These are phyloP conservation scores for Myripristis murdjan DNA, from an alignment of 2,797 vertebrate species.

Conservation along the genomic window DNA sequence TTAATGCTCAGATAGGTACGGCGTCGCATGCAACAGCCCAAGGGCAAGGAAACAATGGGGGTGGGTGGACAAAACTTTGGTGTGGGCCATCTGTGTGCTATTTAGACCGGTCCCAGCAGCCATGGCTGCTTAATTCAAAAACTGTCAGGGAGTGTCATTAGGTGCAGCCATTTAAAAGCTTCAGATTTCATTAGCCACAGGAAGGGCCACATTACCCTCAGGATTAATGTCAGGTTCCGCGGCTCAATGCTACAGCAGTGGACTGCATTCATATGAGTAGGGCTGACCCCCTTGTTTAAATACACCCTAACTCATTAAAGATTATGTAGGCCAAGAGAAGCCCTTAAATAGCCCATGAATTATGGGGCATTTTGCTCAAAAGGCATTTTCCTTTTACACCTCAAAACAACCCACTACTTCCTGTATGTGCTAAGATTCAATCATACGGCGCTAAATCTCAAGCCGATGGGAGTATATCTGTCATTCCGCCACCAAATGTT, in stretches of 20 bases:
- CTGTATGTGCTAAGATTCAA: conserved; percentile 48
- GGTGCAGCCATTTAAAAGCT: conserved; percentile 85
- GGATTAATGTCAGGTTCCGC: conserved; percentile 87
- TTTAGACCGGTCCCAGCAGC: conserved; percentile 84
- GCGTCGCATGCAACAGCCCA: conserved; percentile 70
- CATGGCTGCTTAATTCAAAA: conserved; percentile 87
- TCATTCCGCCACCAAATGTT: conserved; percentile 51
- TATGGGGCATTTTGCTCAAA: conserved; percentile 67
- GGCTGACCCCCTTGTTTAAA: conserved; percentile 83
- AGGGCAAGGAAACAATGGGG: conserved; percentile 71
- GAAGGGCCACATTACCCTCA: conserved; percentile 86
- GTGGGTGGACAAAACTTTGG: conserved; percentile 72
- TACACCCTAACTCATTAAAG: conserved; percentile 79
- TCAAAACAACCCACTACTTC: conserved; percentile 67
- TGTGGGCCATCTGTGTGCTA: conserved; percentile 88
- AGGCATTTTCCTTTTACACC: conserved; percentile 63
- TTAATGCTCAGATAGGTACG: conserved; percentile 71
- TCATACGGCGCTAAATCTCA: conserved; percentile 47
- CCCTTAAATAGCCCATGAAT: conserved; percentile 77
- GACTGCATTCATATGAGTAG: conserved; percentile 76
- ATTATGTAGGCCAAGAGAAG: conserved; percentile 75
- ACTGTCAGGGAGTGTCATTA: conserved; percentile 86
- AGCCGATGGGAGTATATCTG: conserved; percentile 49
- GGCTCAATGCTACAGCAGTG: conserved; percentile 71
- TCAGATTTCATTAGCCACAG: conserved; percentile 88